Evolutionary conservation across 2,888 invertebrate species (phyloP).

Genomic region (Rosalia funebris): DNA sequence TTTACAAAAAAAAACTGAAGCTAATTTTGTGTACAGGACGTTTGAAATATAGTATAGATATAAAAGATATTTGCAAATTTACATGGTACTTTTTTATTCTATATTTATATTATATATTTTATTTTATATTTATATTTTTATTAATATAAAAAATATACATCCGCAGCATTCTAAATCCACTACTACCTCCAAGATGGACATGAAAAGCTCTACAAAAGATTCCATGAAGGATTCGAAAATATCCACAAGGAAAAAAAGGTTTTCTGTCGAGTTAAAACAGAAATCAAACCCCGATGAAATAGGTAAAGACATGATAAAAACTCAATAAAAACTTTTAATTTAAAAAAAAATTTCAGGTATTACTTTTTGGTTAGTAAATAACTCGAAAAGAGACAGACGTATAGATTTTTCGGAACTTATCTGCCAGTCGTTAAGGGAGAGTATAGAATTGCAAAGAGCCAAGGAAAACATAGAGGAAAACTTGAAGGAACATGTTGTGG

Average conservation of each 20-base stretch:
- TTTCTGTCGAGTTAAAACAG: background rate
- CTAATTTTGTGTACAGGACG: too few relatives aligned
- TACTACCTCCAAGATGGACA: slow-evolving; percentile 1
- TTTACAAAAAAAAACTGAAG: too few relatives aligned
- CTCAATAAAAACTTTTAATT: background rate
- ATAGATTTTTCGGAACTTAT: slow-evolving; percentile 34
- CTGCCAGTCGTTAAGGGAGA: slow-evolving; percentile 16
- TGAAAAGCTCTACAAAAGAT: slow-evolving; percentile 28
- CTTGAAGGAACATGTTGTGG: slow-evolving; percentile 17
- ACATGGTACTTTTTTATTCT: too few relatives aligned
- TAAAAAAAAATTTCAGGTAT: slow-evolving; percentile 27
- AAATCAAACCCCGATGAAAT: background rate
- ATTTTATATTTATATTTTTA: too few relatives aligned
- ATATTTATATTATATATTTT: too few relatives aligned
- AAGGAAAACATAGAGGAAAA: slow-evolving; percentile 23
- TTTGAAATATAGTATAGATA: too few relatives aligned
- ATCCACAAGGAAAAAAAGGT: slow-evolving; percentile 23
- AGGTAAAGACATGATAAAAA: background rate
- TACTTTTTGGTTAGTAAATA: slow-evolving; percentile 33
- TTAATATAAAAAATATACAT: too few relatives aligned
- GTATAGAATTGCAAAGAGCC: slow-evolving; percentile 25
- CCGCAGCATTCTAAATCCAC: slow-evolving; percentile 5
- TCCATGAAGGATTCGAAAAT: slow-evolving; percentile 29
- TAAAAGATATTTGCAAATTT: too few relatives aligned
- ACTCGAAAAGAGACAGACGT: slow-evolving; percentile 24